These are phyloP conservation scores for Drosophila mimica DNA, from an alignment of 2,888 invertebrate genomes.

Conservation along the genomic window DNA sequence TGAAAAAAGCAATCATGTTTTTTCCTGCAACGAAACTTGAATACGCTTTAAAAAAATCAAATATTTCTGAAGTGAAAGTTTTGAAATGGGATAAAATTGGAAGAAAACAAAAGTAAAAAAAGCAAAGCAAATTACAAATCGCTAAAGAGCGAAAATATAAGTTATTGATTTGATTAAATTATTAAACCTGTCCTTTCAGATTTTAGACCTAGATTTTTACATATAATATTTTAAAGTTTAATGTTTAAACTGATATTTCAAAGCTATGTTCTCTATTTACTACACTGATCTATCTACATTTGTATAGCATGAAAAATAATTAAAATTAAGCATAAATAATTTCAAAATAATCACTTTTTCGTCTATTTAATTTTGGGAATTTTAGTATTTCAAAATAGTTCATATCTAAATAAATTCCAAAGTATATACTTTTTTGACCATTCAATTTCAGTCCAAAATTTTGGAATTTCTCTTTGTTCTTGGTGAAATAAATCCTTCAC, in stretches of 20 bases:
- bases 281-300: too few relatives aligned
- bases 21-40: slow-evolving; percentile 2
- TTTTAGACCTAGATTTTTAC: neutral
- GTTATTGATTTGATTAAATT: neutral
- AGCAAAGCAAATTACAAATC: neutral
- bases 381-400: neutral
- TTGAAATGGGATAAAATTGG: neutral
- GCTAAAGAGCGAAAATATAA: neutral
- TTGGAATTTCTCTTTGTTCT: neutral
- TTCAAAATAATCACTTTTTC: neutral
- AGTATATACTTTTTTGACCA: neutral
- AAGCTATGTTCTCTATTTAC: too few relatives aligned
- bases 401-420: neutral
- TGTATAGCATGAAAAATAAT: too few relatives aligned
- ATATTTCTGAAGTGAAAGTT: neutral
- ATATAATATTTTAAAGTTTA: neutral
- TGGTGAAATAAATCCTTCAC: neutral
- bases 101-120: neutral
- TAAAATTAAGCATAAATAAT: too few relatives aligned
- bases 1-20: slow-evolving; percentile 28
- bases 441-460: neutral
- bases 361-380: neutral
- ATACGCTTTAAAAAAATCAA: slow-evolving; percentile 39
- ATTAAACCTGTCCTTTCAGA: too few relatives aligned
- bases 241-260: neutral